Evolutionary conservation across 1,140 invertebrate genomes (phyloP), one percentile per base, ranked within the genome.

Genomic region (Saccostrea echinata): DNA sequence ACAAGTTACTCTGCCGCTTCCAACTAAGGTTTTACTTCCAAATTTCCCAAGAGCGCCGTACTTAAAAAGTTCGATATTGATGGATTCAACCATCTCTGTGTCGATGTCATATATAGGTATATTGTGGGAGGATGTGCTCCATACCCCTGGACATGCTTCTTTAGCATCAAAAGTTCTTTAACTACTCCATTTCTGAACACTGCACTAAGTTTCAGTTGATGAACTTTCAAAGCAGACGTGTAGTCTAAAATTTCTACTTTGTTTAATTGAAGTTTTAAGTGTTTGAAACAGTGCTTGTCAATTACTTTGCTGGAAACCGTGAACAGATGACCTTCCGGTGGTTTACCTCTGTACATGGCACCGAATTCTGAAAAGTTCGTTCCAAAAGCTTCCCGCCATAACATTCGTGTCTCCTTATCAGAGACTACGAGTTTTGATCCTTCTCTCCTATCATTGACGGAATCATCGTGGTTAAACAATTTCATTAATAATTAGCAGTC

Each of bases 401-500:
- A 84, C 8, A 52, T 57, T 8, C 88, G 81, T 43, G 92, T 93
- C 1, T 76, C 85, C 0, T 21, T 33, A 83, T 92, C 88, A 1
- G 91, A 88, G 43, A 6, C 64, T 61, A 80, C 86, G 8, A 95
- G 88, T 84, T 93, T 94, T 35, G 94, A 94, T 61, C 92, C 93
- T 27, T 91, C 91, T 33, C 89, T 90, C 83, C 95, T 90, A 53
- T 95, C 95, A 88, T 95, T 95, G 18, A 95, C 93, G 12, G 94
- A 91, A 87, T 95, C 95, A 88, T 95, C 94, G 90, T 95, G 94
- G 68, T 94, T 94, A 12, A 95, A 89, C 13, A 94, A 52, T 24
- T 83, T 86, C 30, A 95, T 94, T 27, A 95, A 91, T n/a, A n/a
- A n/a, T n/a, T n/a, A n/a, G n/a, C n/a, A n/a, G n/a, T n/a, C n/a